Evolutionary conservation across 1,140 invertebrate species (phyloP).

Genomic region (Ericerus pela): DNA sequence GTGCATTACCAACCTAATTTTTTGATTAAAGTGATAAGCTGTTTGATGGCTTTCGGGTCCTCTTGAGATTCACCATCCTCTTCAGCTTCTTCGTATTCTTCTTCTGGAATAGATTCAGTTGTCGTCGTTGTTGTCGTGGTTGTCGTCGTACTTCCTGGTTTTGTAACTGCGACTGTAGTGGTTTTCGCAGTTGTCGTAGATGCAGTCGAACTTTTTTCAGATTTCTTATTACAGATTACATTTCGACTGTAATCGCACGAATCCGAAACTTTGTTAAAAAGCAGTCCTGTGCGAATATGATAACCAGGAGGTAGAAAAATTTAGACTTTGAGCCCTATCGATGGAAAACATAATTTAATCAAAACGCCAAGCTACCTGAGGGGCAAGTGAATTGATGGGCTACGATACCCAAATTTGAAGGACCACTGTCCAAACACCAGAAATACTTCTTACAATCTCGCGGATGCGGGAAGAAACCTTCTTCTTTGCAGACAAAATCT

Average conservation of each 20-base stretch:
- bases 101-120: slow-evolving; percentile 30
- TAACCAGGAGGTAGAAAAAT: neutral
- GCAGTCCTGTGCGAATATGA: slow-evolving; percentile 42
- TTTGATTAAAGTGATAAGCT: slow-evolving; percentile 65
- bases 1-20: slow-evolving; percentile 45
- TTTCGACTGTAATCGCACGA: slow-evolving; percentile 83
- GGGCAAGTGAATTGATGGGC: slow-evolving; percentile 88
- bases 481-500: slow-evolving; percentile 83
- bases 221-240: slow-evolving; percentile 53
- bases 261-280: slow-evolving; percentile 79
- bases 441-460: slow-evolving; percentile 88
- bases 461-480: slow-evolving; percentile 87
- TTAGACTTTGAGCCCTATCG: neutral
- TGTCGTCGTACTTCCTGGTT: slow-evolving; percentile 33
- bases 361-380: slow-evolving; percentile 41
- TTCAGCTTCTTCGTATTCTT: slow-evolving; percentile 39
- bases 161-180: slow-evolving; percentile 21
- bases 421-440: slow-evolving; percentile 81
- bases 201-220: slow-evolving; percentile 24
- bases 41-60: slow-evolving; percentile 68
- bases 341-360: neutral
- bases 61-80: slow-evolving; percentile 52
- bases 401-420: slow-evolving; percentile 73
- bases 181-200: slow-evolving; percentile 35
- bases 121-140: slow-evolving; percentile 36